Evolutionary conservation across 2,888 invertebrate species (phyloP).

Genomic region (Pseudococcus viburni): DNA sequence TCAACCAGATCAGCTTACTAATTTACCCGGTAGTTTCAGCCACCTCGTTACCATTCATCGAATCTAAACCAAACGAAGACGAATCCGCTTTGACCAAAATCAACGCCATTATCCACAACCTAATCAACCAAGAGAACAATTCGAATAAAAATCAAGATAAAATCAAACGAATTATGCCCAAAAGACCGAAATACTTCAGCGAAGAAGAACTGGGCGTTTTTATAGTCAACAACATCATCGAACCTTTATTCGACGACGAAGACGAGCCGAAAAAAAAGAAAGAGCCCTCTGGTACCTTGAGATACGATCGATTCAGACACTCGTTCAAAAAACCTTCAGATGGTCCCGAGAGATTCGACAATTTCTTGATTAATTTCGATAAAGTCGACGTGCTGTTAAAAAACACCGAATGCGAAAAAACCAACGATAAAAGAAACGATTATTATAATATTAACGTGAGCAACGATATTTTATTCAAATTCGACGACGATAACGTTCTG

Average conservation of each 20-base stretch:
- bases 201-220: constrained; percentile 59
- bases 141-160: not conserved
- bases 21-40: constrained; percentile 63
- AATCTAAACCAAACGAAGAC: constrained; percentile 39
- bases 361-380: constrained; percentile 26
- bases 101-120: constrained; percentile 59
- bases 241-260: constrained; percentile 60
- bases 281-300: not conserved
- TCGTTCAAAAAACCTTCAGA: constrained; percentile 37
- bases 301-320: constrained; percentile 22
- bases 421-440: constrained; percentile 11
- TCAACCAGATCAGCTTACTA: constrained; percentile 61
- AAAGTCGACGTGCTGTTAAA: not conserved
- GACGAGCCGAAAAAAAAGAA: constrained; percentile 20
- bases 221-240: constrained; percentile 62
- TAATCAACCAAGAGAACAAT: constrained; percentile 48
- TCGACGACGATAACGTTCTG: constrained; percentile 33
- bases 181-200: constrained; percentile 35
- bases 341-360: not conserved
- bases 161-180: not conserved
- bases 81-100: constrained; percentile 60
- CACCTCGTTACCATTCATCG: constrained; percentile 40
- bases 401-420: not conserved
- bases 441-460: constrained; percentile 5
- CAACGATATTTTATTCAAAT: constrained; percentile 36